Percentiles rank a stretch among this genome's conserved stretches.
Conservation (phyloP, 2,888 invertebrate species). For the Spicauda simplicius region DNA sequence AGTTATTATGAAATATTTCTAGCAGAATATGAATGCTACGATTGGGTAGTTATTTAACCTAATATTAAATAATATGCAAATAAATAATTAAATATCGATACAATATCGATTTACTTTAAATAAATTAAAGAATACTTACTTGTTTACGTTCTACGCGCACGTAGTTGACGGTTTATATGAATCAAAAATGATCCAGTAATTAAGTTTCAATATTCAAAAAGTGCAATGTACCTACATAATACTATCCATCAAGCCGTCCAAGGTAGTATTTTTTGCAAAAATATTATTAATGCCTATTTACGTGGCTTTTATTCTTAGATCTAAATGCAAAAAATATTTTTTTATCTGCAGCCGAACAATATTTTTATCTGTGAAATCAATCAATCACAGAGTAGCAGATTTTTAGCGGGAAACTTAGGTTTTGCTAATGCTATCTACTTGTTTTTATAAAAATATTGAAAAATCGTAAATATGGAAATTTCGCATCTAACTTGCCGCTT, state of each 20-base stretch:
- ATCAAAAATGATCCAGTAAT: not conserved
- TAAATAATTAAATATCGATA: not conserved
- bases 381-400: constrained; percentile 34
- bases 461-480: constrained; percentile 60
- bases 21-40: not conserved
- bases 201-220: constrained; percentile 45
- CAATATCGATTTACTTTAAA: not conserved
- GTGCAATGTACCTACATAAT: constrained; percentile 61
- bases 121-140: not conserved
- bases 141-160: constrained; percentile 7
- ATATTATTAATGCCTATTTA: constrained; percentile 38
- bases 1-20: not conserved
- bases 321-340: constrained; percentile 33
- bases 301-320: constrained; percentile 31
- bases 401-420: constrained; percentile 49
- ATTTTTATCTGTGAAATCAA: constrained; percentile 30
- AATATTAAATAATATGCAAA: not conserved
- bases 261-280: constrained; percentile 66
- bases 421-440: constrained; percentile 39
- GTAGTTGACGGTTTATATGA: constrained; percentile 20
- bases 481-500: constrained; percentile 67
- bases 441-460: constrained; percentile 36
- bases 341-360: constrained; percentile 27
- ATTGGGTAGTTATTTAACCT: not conserved
- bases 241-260: constrained; percentile 74